Conservation (phyloP, 2,113 vertebrate genomes). For the Peromyscus maniculatus region DNA sequence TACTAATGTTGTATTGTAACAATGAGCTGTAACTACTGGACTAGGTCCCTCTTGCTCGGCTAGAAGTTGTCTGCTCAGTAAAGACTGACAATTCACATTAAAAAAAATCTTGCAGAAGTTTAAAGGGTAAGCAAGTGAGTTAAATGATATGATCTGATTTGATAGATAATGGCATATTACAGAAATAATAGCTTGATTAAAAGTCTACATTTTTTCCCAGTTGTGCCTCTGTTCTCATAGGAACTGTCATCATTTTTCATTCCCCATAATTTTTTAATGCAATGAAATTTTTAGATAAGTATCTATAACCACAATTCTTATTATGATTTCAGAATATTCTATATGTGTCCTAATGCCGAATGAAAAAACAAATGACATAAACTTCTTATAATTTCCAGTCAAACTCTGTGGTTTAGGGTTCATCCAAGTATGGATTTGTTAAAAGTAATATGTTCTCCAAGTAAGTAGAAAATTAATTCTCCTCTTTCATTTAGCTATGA, state of each 20-base stretch:
- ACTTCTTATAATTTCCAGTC: slow-evolving; percentile 36
- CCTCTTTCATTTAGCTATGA: slow-evolving; percentile 21
- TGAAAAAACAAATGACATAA: slow-evolving; percentile 58
- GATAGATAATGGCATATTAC: slow-evolving; percentile 5
- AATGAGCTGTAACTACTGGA: neutral
- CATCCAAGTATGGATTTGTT: neutral
- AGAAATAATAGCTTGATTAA: slow-evolving; percentile 9
- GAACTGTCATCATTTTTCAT: neutral
- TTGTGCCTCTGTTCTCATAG: neutral
- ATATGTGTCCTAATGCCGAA: neutral
- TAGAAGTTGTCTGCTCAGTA: neutral
- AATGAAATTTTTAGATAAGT: slow-evolving; percentile 46
- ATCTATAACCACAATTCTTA: slow-evolving; percentile 41
- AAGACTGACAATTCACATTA: neutral
- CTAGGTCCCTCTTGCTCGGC: neutral
- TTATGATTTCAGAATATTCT: slow-evolving; percentile 34
- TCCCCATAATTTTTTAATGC: neutral
- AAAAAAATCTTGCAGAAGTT: neutral
- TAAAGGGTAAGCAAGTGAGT: neutral
- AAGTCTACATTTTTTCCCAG: neutral
- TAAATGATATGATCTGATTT: neutral
- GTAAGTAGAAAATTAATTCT: slow-evolving; percentile 34
- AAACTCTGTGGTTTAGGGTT: neutral
- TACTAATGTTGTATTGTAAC: neutral
- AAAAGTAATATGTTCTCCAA: slow-evolving; percentile 38